Evolutionary conservation across 2,113 vertebrate species (phyloP).

Genomic region (western clawed frog (Xenopus tropicalis)): DNA sequence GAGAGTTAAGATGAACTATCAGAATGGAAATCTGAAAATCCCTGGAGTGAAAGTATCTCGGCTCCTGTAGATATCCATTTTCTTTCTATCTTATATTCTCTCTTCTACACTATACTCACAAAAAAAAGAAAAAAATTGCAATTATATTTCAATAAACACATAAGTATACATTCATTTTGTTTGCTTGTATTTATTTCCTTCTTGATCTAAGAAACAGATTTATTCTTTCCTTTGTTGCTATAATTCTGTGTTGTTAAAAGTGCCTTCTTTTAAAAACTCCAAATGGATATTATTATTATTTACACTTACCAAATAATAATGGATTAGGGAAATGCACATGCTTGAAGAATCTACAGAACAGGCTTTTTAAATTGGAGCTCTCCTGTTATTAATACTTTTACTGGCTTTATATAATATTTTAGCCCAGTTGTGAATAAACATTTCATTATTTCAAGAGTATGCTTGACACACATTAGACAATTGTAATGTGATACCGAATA

Average conservation of each 20-base stretch:
- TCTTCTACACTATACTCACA: conserved; percentile 4
- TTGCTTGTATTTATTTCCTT: conserved; percentile 21
- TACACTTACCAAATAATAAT: neutral
- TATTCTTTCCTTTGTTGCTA: conserved; percentile 12
- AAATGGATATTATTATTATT: conserved; percentile 9
- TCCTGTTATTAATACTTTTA: too few relatives aligned
- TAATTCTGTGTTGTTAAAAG: neutral
- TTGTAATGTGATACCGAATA: too few relatives aligned
- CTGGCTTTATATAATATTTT: too few relatives aligned
- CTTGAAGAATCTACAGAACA: neutral
- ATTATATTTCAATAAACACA: conserved; percentile 44
- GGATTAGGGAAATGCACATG: neutral
- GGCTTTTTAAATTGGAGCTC: neutral
- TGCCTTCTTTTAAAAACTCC: neutral
- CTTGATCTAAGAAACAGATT: conserved; percentile 12
- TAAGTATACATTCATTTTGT: conserved; percentile 35
- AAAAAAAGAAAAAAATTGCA: conserved; percentile 16
- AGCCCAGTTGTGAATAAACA: too few relatives aligned
- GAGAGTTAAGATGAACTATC: conserved; percentile 40
- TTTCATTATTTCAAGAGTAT: too few relatives aligned
- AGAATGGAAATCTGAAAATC: conserved; percentile 45
- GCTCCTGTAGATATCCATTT: conserved; percentile 43
- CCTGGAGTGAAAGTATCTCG: conserved; percentile 42
- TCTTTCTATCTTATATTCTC: conserved; percentile 33
- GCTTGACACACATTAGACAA: too few relatives aligned